phyloP scores from a whole-genome alignment of 1,140 invertebrate genomes.

The Metopolophium dirhodum region DNA sequence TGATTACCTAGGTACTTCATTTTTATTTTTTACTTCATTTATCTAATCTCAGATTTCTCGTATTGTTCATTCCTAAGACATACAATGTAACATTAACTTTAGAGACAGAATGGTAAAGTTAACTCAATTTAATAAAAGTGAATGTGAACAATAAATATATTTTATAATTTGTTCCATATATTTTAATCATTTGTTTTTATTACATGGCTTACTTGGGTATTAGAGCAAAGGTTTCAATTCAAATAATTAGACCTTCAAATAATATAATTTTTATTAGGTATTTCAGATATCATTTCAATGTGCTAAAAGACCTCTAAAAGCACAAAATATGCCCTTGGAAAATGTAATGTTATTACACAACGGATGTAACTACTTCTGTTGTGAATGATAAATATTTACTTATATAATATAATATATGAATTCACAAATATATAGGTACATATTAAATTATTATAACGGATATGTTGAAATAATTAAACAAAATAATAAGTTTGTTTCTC shows the following conservation, averaged over 20 bases:
- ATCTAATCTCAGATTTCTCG: background rate
- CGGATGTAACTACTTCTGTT: slow-evolving; percentile 30
- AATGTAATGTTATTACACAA: background rate
- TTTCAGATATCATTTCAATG: slow-evolving; percentile 22
- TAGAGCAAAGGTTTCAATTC: slow-evolving; percentile 8
- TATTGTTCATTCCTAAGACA: background rate
- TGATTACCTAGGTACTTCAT: background rate
- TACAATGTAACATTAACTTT: background rate
- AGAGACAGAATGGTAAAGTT: background rate
- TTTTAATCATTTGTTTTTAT: slow-evolving; percentile 10
- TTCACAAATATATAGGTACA: too few species aligned
- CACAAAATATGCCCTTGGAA: slow-evolving; percentile 1
- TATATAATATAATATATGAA: background rate
- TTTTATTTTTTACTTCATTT: background rate
- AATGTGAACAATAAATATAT: background rate
- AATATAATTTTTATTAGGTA: background rate
- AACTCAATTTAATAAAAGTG: background rate
- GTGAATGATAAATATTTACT: slow-evolving; percentile 29
- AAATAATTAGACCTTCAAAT: slow-evolving; percentile 38
- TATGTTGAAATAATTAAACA: slow-evolving; percentile 20
- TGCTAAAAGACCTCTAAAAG: slow-evolving; percentile 41
- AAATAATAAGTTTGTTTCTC: background rate
- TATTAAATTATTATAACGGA: background rate
- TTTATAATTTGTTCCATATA: background rate
- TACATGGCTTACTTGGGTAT: background rate